Base-by-base conservation (phyloP, 2,888 invertebrate species). In the Acrocyrtus sp. region DNA sequence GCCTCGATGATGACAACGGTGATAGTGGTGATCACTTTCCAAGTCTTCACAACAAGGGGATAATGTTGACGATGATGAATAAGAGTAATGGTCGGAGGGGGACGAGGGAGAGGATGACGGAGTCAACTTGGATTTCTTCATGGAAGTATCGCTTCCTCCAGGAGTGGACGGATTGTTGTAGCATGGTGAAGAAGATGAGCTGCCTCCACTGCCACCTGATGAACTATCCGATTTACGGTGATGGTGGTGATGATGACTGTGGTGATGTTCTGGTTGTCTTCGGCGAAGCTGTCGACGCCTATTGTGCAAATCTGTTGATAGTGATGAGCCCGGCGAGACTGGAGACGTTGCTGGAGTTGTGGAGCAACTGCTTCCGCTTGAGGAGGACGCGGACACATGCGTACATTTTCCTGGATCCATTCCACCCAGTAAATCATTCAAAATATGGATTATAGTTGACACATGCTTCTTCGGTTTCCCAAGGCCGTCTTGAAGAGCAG, bases 401-500 rank as follows among this genome's bases (percentile, higher is more conserved):
- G 47, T 61, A 22, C 61, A 69, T 21, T 60, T 53, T 17, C 34
- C 34, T 3, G 63, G 57, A 21, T 72, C 77, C 74, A 77, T 74
- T 60, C 77, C 78, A 4, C 80, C 80, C 76, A 96, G 87, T 82
- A 96, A 88, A 86, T 96, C 97, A 85, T 96, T 96, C 80, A 97
- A 86, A 85, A 97, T 96, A 85, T 97, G 96, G 81, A 96, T 95
- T 78, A 97, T 96, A 51, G 96, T 97, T 69, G 94, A 94, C 82
- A 96, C 95, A 85, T 96, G 95, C 76, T 96, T 90, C 83, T 95
- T 93, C 57, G 96, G 96, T 81, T 94, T 89, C 12, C 96, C 96
- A 83, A 92, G 92, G 82, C 89, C 90, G 85, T 96, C 96, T 86
- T 96, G 96, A 56, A 96, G 87, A 50, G 95, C 94, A 61, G 96